phyloP scores from a whole-genome alignment of 1,140 invertebrate species.

The Helicoverpa zea region DNA sequence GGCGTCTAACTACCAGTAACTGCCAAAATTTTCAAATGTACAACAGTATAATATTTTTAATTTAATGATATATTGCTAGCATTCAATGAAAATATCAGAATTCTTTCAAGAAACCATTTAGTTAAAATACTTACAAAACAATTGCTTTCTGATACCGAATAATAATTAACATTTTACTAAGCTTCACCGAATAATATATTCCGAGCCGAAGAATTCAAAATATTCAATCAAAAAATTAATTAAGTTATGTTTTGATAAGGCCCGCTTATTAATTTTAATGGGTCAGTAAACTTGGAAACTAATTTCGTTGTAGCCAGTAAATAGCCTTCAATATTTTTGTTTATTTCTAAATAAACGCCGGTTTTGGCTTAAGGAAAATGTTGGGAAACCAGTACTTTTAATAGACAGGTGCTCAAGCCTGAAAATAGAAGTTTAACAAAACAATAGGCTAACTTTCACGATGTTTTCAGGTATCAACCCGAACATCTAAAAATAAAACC shows the following conservation, averaged over 20 bases:
- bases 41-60: too few species aligned
- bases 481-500: too few species aligned
- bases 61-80: constrained; percentile 1
- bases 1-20: too few species aligned
- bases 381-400: neutral
- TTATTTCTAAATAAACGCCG: neutral
- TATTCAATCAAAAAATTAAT: constrained; percentile 47
- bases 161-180: constrained; percentile 12
- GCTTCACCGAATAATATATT: neutral
- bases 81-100: too few species aligned
- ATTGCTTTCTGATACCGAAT: neutral
- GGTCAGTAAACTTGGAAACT: constrained; percentile 44
- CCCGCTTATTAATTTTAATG: constrained; percentile 42
- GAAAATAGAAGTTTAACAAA: too few species aligned
- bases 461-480: too few species aligned
- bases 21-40: too few species aligned
- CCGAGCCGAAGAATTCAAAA: constrained; percentile 25
- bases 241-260: constrained; percentile 41
- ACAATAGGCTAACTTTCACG: too few species aligned
- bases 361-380: neutral
- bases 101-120: neutral
- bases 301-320: constrained; percentile 26
- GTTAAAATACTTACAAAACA: neutral
- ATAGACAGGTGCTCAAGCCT: too few species aligned
- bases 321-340: constrained; percentile 30